Conservation (phyloP, 2,797 vertebrate species). For the Cirrhinus molitorella region DNA sequence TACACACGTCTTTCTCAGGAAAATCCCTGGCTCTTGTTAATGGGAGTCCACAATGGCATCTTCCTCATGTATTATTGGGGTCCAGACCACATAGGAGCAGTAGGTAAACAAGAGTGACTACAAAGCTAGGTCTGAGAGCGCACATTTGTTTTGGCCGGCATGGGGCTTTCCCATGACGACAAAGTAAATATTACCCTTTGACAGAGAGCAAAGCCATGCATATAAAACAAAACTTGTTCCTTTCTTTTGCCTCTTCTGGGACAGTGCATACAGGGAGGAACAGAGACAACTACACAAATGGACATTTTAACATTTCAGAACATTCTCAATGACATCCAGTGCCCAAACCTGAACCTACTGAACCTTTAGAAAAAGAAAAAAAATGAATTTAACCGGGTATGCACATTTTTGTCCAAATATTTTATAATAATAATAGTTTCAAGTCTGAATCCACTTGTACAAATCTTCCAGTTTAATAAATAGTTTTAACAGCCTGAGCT, state of each 20-base stretch:
- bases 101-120: slow-evolving; percentile 77
- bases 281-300: slow-evolving; percentile 7
- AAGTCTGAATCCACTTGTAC: not conserved
- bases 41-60: slow-evolving; percentile 70
- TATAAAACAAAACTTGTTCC: slow-evolving; percentile 66
- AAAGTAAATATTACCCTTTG: slow-evolving; percentile 78
- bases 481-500: not conserved
- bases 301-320: slow-evolving; percentile 6
- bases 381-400: not conserved
- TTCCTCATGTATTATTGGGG: slow-evolving; percentile 77
- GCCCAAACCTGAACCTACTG: not conserved
- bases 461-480: too few relatives aligned
- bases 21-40: slow-evolving; percentile 65
- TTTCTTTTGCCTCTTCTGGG: slow-evolving; percentile 59
- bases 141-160: slow-evolving; percentile 68
- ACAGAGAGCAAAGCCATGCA: slow-evolving; percentile 67
- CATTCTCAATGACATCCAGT: not conserved
- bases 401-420: not conserved
- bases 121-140: slow-evolving; percentile 72
- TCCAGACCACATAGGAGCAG: slow-evolving; percentile 70
- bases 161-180: slow-evolving; percentile 73
- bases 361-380: not conserved
- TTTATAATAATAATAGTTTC: too few relatives aligned
- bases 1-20: slow-evolving; percentile 50
- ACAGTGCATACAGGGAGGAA: not conserved